Percentiles rank a stretch among this genome's conserved stretches.
Conservation (phyloP, 2,888 invertebrate genomes). For the Sphaerophoria rueppellii region DNA sequence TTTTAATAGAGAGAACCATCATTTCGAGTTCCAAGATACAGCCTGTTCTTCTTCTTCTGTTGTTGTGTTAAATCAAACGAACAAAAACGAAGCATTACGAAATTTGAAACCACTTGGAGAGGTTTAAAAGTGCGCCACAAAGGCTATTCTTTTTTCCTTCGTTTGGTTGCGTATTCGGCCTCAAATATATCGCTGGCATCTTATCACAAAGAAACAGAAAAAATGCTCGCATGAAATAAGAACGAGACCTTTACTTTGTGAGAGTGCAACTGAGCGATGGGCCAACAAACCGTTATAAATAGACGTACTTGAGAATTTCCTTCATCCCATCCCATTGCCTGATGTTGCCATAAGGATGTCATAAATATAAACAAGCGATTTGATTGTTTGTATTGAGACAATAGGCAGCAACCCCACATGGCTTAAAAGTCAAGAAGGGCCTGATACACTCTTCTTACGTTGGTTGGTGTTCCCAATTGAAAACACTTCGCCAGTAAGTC, state of each 20-base stretch:
- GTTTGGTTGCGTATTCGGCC: constrained; percentile 2
- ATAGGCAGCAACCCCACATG: constrained; percentile 49
- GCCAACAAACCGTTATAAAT: constrained; percentile 40
- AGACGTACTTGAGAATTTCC: constrained; percentile 52
- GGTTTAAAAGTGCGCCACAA: constrained; percentile 56
- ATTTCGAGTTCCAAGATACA: constrained; percentile 36
- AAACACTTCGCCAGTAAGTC: not conserved
- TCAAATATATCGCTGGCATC: constrained; percentile 10
- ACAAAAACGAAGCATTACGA: constrained; percentile 38
- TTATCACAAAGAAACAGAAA: constrained; percentile 11
- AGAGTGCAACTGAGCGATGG: constrained; percentile 21
- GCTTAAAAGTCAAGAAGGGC: not conserved
- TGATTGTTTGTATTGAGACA: constrained; percentile 65
- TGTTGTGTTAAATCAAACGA: constrained; percentile 15
- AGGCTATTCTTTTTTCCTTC: constrained; percentile 13
- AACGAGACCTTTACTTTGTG: constrained; percentile 26
- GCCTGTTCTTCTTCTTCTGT: constrained; percentile 30
- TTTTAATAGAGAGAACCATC: constrained; percentile 22
- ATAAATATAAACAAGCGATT: constrained; percentile 67
- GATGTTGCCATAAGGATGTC: constrained; percentile 52
- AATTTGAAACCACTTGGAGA: constrained; percentile 64
- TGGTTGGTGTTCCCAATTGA: constrained; percentile 6
- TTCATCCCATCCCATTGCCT: constrained; percentile 3
- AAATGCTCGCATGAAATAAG: constrained; percentile 36
- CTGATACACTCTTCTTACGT: not conserved